Evolutionary conservation across 2,888 invertebrate genomes (phyloP).

Genomic region (Agrochola circellaris): DNA sequence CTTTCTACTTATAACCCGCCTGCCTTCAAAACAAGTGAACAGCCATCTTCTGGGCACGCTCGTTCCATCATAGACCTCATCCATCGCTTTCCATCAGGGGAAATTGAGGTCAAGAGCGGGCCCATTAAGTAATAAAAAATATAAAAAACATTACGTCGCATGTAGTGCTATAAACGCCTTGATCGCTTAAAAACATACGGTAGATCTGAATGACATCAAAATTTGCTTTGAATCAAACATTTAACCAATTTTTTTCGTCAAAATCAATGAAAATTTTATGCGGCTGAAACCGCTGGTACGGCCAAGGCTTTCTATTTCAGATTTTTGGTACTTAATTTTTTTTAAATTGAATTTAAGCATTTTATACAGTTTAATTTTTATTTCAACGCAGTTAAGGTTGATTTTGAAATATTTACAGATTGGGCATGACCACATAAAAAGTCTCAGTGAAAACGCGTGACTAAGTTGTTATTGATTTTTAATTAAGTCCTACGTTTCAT

Average conservation of each 20-base stretch:
- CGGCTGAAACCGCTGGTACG: neutral
- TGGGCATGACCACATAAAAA: conserved; percentile 19
- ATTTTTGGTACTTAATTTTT: conserved; percentile 5
- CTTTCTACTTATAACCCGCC: no score
- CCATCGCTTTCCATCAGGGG: no score
- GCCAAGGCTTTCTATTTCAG: neutral
- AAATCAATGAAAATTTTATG: neutral
- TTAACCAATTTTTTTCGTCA: neutral
- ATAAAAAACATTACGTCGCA: no score
- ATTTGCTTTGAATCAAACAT: neutral
- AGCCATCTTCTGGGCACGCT: no score
- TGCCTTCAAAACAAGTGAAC: no score
- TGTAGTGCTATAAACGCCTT: neutral
- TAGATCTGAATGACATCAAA: neutral
- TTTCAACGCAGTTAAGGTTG: neutral
- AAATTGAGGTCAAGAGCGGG: no score
- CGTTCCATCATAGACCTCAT: no score
- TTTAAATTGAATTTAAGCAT: neutral
- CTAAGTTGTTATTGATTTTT: conserved; percentile 58
- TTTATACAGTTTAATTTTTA: conserved; percentile 11
- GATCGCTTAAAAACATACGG: neutral
- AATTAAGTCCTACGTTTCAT: conserved; percentile 46
- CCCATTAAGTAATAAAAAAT: neutral
- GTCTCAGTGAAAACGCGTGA: conserved; percentile 47
- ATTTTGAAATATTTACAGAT: conserved; percentile 12